These are phyloP conservation scores for Pteropus rufus DNA, from an alignment of 2,797 vertebrate species.

Conservation along the genomic window DNA sequence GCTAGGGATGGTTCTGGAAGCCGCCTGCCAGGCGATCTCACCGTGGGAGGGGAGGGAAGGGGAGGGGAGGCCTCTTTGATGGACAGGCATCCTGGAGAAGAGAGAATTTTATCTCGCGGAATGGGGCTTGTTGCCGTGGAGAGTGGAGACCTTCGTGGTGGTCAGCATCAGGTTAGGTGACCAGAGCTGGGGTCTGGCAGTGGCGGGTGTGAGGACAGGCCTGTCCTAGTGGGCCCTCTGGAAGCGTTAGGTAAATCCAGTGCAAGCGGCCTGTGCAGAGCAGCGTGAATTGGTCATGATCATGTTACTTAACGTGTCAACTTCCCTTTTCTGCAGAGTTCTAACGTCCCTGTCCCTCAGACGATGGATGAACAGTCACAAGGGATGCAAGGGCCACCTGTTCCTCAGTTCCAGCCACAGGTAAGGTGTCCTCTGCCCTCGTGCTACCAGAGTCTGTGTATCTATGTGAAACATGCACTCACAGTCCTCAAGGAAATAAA, in stretches of 20 bases:
- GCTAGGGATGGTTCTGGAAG: no score
- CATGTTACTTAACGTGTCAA: background rate
- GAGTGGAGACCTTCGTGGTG: background rate
- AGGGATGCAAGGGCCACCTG: constrained; percentile 90
- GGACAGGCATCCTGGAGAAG: background rate
- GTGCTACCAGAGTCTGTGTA: no score
- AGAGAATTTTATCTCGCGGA: background rate
- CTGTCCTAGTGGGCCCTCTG: background rate
- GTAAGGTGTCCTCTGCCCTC: constrained; percentile 72
- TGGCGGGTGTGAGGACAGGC: background rate
- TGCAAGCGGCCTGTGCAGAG: background rate
- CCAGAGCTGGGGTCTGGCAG: background rate
- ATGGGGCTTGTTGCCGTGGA: background rate
- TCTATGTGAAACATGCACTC: no score
- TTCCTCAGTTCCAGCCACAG: constrained; percentile 92
- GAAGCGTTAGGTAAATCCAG: background rate
- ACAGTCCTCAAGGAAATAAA: no score
- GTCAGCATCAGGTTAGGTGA: background rate
- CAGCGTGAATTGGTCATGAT: background rate
- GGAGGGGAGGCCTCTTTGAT: background rate
- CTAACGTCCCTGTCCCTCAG: constrained; percentile 37
- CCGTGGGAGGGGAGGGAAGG: fast-evolving
- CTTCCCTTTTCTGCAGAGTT: constrained; percentile 83
- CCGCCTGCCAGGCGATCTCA: no score
- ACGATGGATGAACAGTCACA: constrained; percentile 94